These are phyloP conservation scores for Amblyornis subalaris DNA, from an alignment of 2,113 vertebrate species.

Conservation along the genomic window DNA sequence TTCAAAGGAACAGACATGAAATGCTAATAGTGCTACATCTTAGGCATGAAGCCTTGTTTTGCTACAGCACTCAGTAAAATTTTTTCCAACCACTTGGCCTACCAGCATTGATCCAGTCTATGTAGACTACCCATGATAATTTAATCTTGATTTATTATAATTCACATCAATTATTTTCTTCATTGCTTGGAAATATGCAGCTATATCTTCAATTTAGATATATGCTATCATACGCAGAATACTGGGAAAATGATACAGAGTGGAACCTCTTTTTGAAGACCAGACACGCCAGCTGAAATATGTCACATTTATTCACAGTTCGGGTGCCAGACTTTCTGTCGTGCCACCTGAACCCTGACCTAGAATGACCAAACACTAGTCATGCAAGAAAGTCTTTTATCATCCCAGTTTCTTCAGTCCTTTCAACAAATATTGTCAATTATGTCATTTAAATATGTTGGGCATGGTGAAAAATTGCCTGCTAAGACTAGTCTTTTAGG, in stretches of 20 bases:
- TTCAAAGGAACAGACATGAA: not conserved
- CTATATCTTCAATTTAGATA: not conserved
- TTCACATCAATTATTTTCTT: not conserved
- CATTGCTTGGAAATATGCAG: not conserved
- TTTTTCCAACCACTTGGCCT: not conserved
- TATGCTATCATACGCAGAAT: not conserved
- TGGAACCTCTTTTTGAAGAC: not conserved
- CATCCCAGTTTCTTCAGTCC: not conserved
- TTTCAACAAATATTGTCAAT: conserved; percentile 15
- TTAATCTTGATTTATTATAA: not conserved
- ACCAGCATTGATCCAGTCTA: not conserved
- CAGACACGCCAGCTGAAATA: not conserved
- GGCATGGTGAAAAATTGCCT: conserved; percentile 5
- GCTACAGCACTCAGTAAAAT: not conserved
- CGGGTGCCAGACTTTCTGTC: conserved; percentile 22
- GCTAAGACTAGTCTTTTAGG: not conserved
- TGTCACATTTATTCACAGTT: conserved; percentile 19
- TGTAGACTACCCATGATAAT: not conserved
- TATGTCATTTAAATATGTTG: conserved; percentile 40
- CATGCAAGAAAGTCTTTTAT: conserved; percentile 15
- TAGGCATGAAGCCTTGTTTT: not conserved
- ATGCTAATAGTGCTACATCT: not conserved
- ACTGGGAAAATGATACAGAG: not conserved
- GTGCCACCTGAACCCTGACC: not conserved
- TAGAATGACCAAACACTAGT: not conserved